Evolutionary conservation across 2,888 invertebrate species (phyloP), one percentile per base, ranked within the genome.

Genomic region (Galeruca laticollis): DNA sequence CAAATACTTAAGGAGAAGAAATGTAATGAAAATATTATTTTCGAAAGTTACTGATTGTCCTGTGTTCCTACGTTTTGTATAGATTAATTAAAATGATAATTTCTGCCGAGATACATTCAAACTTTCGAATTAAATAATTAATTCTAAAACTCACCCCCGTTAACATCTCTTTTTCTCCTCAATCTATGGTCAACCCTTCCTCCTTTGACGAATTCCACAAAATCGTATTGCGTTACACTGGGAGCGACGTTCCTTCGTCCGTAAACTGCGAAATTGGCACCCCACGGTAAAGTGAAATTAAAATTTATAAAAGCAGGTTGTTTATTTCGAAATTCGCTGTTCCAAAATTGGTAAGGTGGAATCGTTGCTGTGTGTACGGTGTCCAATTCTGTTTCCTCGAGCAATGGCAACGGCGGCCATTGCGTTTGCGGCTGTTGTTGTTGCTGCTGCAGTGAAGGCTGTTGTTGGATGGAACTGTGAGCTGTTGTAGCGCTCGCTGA

Each of bases 201-300:
- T 37, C 94, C 94, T 82, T 94, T 93, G 78, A 98, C 93, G 83
- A 97, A 95, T 88, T 98, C 96, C 77, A 95, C 95, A 86, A 98
- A 97, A 85, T 99, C 98, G 86, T 98, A 96, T 86, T 97, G 96
- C 73, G 98, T 97, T 81, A 98, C 95, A 83, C 98, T 96, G 13
- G 99, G 99, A 40, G 96, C 95, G 65, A 96, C 95, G 86, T 97
- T 98, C 79, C 97, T 90, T 77, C 98, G 90, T 35, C 97, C 97
- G 86, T 98, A 97, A 73, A 99, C 93, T 60, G 98, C 99, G 82
- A 99, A 95, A 87, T 95, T 96, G 62, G 95, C 94, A 79, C 95
- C 95, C 94, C 95, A 95, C 54, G 96, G 95, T 80, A 96, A 88
- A 70, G 95, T 95, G 83, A 96, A 93, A 87, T 96, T 96, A 69